Evolutionary conservation across 2,797 vertebrate species (phyloP).

Genomic region (Macroramphosus scolopax): DNA sequence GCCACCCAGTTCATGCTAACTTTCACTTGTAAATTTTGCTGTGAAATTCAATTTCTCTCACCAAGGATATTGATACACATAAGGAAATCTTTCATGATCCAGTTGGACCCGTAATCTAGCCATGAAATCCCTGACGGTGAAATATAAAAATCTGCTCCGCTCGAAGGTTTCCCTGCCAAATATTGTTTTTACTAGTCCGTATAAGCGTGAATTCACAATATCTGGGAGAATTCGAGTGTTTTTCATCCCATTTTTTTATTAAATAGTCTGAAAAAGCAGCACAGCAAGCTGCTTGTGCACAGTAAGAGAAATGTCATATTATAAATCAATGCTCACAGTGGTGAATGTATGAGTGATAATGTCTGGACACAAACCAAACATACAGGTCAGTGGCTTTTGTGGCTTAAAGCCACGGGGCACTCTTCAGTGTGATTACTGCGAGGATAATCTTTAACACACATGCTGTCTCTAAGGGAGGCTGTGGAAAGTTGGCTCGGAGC

Average conservation of each 20-base stretch:
- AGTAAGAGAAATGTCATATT: conserved; percentile 12
- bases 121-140: conserved; percentile 52
- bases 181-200: conserved; percentile 22
- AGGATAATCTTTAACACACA: conserved; percentile 76
- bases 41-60: conserved; percentile 64
- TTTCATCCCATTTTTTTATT: conserved; percentile 16
- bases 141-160: conserved; percentile 66
- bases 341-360: conserved; percentile 28
- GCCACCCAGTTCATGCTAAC: conserved; percentile 39
- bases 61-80: conserved; percentile 40
- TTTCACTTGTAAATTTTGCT: conserved; percentile 51
- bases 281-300: not conserved
- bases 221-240: conserved; percentile 3
- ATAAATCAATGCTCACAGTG: conserved; percentile 9
- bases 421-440: conserved; percentile 51
- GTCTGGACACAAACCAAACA: conserved; percentile 39
- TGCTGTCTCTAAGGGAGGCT: conserved; percentile 67
- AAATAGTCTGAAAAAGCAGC: conserved; percentile 3
- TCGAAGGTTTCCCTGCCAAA: conserved; percentile 36
- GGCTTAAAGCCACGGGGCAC: conserved; percentile 47
- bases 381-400: conserved; percentile 64
- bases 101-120: conserved; percentile 51
- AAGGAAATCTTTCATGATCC: conserved; percentile 64
- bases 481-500: conserved; percentile 74
- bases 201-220: conserved; percentile 1